Percentiles rank a stretch among this genome's conserved stretches.
phyloP scores from a whole-genome alignment of 2,797 vertebrate genomes.

The Gymnoscopelus microlampas region DNA sequence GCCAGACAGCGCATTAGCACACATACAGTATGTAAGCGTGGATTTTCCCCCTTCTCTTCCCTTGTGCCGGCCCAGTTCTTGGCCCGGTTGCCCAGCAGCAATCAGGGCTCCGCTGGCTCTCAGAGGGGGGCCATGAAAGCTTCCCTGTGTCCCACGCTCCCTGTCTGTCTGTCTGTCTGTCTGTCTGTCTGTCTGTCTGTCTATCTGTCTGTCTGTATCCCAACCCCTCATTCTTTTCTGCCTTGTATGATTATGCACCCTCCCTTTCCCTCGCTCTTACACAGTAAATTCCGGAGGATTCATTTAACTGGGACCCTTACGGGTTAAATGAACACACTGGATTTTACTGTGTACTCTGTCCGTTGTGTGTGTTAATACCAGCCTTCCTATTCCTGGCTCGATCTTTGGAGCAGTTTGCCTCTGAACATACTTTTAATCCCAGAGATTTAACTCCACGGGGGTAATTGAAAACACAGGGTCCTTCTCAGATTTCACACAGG shows the following conservation, averaged over 20 bases:
- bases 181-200: slow-evolving; percentile 43
- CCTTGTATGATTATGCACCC: slow-evolving; percentile 25
- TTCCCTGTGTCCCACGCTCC: slow-evolving; percentile 75
- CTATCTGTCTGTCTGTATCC: slow-evolving; percentile 29
- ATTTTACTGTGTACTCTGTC: slow-evolving; percentile 11
- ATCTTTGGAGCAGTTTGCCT: slow-evolving; percentile 56
- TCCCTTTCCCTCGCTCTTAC: slow-evolving; percentile 25
- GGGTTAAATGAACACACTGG: neutral
- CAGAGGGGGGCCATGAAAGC: slow-evolving; percentile 65
- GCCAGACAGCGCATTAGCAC: slow-evolving; percentile 85
- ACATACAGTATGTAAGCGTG: slow-evolving; percentile 60
- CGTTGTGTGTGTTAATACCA: slow-evolving; percentile 34
- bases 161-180: slow-evolving; percentile 44
- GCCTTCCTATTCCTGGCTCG: slow-evolving; percentile 40
- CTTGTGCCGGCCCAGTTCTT: slow-evolving; percentile 61
- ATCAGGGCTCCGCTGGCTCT: slow-evolving; percentile 53
- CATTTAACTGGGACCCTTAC: too few species aligned
- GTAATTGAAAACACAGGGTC: slow-evolving; percentile 51
- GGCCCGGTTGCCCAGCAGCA: slow-evolving; percentile 59
- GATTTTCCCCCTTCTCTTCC: slow-evolving; percentile 62
- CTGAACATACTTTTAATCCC: slow-evolving; percentile 61
- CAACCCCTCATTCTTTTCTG: slow-evolving; percentile 8
- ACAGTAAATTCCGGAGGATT: neutral
- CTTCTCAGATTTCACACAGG: slow-evolving; percentile 43
- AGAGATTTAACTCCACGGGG: slow-evolving; percentile 40